Evolutionary conservation across 1,140 invertebrate genomes (phyloP).

Genomic region (Nixonia krombeini): DNA sequence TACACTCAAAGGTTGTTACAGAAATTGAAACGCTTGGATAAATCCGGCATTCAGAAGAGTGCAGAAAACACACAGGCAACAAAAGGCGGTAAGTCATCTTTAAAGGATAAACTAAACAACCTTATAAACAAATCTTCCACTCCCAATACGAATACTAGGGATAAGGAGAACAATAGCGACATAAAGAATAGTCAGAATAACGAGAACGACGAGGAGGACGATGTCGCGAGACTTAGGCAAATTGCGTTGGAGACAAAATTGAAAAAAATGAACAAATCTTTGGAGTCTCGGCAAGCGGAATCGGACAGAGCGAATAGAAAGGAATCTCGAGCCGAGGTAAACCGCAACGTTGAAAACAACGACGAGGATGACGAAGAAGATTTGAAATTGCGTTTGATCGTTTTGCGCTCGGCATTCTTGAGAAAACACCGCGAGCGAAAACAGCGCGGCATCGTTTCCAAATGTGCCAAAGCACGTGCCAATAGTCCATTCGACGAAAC

Average conservation of each 20-base stretch:
- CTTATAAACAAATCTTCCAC: constrained; percentile 51
- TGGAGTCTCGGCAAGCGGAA: too few species aligned
- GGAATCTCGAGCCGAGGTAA: neutral
- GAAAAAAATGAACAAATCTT: constrained; percentile 39
- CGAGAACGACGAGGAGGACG: constrained; percentile 54
- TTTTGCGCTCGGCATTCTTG: constrained; percentile 61
- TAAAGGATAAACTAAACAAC: constrained; percentile 64
- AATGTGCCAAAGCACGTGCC: constrained; percentile 5
- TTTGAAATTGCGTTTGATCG: constrained; percentile 59
- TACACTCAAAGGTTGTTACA: constrained; percentile 56
- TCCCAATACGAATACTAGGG: neutral
- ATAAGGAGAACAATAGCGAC: constrained; percentile 20
- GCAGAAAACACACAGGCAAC: constrained; percentile 21
- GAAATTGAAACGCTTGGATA: constrained; percentile 57
- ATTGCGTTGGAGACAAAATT: constrained; percentile 63
- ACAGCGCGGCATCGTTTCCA: constrained; percentile 21
- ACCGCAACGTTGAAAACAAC: constrained; percentile 20
- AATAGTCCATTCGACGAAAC: constrained; percentile 61
- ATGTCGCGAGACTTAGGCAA: constrained; percentile 55
- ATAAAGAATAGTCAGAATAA: constrained; percentile 12
- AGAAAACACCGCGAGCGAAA: constrained; percentile 60
- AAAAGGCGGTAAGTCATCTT: constrained; percentile 54
- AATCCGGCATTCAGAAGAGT: constrained; percentile 33
- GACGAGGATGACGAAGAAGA: constrained; percentile 60
- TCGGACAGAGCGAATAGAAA: neutral